A percentile compares a stretch with the other conserved stretches of the same genome.
These are phyloP conservation scores for Cistogaster globosa DNA, from an alignment of 2,888 invertebrate genomes.

Conservation along the genomic window DNA sequence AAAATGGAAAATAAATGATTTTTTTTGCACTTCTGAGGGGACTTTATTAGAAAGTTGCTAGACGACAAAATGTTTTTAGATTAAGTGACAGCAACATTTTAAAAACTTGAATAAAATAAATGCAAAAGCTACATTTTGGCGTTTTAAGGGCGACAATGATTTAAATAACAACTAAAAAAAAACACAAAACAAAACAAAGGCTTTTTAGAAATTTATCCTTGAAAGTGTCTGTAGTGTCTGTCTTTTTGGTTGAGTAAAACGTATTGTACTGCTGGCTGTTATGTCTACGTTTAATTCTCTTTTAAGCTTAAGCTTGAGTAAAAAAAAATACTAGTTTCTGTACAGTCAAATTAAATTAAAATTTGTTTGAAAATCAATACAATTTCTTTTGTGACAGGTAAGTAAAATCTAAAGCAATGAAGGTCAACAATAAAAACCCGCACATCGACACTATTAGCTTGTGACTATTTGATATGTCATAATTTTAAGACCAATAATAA, in stretches of 20 bases:
- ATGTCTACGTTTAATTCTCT: neutral
- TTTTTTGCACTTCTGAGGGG: constrained; percentile 41
- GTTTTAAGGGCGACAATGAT: constrained; percentile 38
- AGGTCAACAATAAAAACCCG: no score
- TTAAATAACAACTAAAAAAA: neutral
- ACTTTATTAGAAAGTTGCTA: constrained; percentile 67
- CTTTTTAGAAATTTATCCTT: constrained; percentile 22
- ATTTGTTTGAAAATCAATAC: neutral
- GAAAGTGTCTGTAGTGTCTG: constrained; percentile 12
- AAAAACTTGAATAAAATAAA: constrained; percentile 26
- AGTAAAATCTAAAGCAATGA: no score
- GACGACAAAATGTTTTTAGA: constrained; percentile 49
- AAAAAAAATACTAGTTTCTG: neutral
- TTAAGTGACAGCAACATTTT: constrained; percentile 42
- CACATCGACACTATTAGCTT: no score
- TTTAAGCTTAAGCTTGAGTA: neutral
- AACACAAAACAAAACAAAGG: no score
- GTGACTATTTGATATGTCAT: no score
- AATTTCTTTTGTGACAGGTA: neutral
- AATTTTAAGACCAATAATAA: no score
- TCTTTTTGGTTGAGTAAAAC: no score
- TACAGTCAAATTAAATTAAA: neutral
- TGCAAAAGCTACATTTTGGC: constrained; percentile 22
- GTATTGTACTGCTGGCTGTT: neutral
- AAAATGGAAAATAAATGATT: constrained; percentile 18